phyloP scores from a whole-genome alignment of 35 echinoderm and acorn worm genomes.

The Amphiura filiformis region DNA sequence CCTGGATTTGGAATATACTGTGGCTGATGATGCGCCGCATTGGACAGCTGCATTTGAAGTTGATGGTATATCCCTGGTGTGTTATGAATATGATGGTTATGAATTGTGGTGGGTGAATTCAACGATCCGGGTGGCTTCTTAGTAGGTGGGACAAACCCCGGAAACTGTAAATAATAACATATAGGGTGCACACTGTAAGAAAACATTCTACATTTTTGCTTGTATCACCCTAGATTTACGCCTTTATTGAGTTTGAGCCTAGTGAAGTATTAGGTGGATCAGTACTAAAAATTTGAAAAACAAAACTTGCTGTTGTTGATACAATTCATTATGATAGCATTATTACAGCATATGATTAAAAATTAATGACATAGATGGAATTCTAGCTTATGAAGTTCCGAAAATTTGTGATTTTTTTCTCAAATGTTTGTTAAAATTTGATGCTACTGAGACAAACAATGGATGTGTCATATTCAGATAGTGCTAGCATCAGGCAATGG shows the following conservation, averaged over 20 bases:
- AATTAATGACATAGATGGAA: not conserved
- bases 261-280: not conserved
- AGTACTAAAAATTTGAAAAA: slow-evolving; percentile 3
- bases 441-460: too few species aligned
- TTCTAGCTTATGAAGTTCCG: not conserved
- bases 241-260: too few species aligned
- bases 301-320: not conserved
- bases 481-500: too few species aligned
- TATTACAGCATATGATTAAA: slow-evolving; percentile 4
- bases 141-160: not conserved
- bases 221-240: too few species aligned
- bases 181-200: too few species aligned
- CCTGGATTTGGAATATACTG: not conserved
- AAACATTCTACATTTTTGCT: too few species aligned
- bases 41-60: not conserved
- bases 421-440: too few species aligned
- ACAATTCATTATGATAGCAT: not conserved
- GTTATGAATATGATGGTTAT: not conserved
- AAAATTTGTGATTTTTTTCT: not conserved
- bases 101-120: not conserved
- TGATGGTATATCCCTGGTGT: not conserved
- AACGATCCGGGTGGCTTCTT: not conserved
- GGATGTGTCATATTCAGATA: too few species aligned
- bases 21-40: not conserved
- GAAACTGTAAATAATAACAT: too few species aligned